Conservation (phyloP, 2,113 vertebrate species). For the Sander lucioperca region DNA sequence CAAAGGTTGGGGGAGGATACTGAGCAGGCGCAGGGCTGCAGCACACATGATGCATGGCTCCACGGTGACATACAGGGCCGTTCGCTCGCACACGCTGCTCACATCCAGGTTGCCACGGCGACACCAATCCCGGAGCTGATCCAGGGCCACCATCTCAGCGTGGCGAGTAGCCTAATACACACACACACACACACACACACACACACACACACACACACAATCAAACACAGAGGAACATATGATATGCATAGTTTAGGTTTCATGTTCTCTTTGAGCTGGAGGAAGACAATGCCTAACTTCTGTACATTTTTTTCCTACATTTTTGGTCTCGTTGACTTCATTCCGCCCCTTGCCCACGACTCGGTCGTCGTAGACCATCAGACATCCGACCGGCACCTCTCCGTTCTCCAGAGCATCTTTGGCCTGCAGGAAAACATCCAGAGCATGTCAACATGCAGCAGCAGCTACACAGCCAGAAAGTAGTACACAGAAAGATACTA, state of each 20-base stretch:
- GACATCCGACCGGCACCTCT: conserved; percentile 96
- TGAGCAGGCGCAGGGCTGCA: conserved; percentile 90
- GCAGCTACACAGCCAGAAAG: neutral
- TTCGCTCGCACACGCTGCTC: conserved; percentile 82
- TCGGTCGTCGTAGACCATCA: conserved; percentile 89
- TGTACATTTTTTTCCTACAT: conserved; percentile 81
- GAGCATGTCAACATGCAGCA: neutral
- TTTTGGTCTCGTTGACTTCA: conserved; percentile 95
- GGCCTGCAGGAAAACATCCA: conserved; percentile 81
- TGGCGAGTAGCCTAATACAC: conserved; percentile 93
- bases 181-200: conserved; percentile 22
- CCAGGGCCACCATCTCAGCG: conserved; percentile 95
- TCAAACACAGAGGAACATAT: neutral
- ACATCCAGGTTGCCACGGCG: conserved; percentile 63
- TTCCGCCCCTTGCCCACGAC: conserved; percentile 91
- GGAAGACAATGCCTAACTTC: neutral
- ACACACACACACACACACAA: conserved; percentile 1
- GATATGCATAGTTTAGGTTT: neutral
- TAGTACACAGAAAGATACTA: too few species aligned
- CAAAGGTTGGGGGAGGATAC: conserved; percentile 86
- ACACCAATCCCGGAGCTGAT: conserved; percentile 92
- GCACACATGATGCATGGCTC: conserved; percentile 98
- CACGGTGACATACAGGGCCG: conserved; percentile 92
- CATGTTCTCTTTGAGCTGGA: neutral
- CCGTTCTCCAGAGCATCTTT: conserved; percentile 88